Conservation (phyloP, 2,888 invertebrate species). For the Caenorhabditis afra region DNA sequence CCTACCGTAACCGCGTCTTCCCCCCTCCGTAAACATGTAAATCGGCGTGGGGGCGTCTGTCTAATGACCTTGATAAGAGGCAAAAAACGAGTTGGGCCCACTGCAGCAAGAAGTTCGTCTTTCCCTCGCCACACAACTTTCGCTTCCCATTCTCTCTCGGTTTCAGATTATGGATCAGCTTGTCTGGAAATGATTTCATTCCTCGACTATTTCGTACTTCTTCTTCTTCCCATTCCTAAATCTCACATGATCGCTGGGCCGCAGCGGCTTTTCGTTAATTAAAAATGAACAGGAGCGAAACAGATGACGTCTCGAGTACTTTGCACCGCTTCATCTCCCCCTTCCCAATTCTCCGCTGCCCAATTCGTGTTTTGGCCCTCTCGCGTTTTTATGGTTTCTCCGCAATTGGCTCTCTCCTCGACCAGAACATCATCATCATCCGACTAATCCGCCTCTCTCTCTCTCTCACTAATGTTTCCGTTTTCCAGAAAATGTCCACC, state of each 20-base stretch:
- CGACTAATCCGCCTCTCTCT: constrained; percentile 2
- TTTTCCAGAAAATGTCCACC: constrained; percentile 41
- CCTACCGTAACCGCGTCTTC: background rate
- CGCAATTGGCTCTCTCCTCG: constrained; percentile 14
- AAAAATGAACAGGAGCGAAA: constrained; percentile 12
- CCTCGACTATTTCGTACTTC: background rate
- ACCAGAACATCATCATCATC: constrained; percentile 3
- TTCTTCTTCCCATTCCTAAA: background rate
- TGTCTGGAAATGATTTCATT: no score
- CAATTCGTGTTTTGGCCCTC: constrained; percentile 12
- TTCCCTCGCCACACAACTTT: background rate
- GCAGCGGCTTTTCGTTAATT: constrained; percentile 14
- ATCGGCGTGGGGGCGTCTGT: constrained; percentile 8
- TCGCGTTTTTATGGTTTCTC: constrained; percentile 19
- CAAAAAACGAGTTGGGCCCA: constrained; percentile 9
- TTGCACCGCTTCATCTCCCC: constrained; percentile 4
- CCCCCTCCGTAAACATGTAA: background rate
- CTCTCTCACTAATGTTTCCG: constrained; percentile 12
- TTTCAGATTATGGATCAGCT: background rate
- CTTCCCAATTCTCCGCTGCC: background rate
- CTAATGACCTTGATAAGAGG: constrained; percentile 21
- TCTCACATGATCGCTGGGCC: constrained; percentile 6
- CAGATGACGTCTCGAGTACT: constrained; percentile 9
- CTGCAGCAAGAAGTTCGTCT: constrained; percentile 1
- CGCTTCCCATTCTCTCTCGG: no score